Evolutionary conservation across 2,888 invertebrate species (phyloP), one percentile per base, ranked within the genome.

Genomic region (Phyto melanocephala): DNA sequence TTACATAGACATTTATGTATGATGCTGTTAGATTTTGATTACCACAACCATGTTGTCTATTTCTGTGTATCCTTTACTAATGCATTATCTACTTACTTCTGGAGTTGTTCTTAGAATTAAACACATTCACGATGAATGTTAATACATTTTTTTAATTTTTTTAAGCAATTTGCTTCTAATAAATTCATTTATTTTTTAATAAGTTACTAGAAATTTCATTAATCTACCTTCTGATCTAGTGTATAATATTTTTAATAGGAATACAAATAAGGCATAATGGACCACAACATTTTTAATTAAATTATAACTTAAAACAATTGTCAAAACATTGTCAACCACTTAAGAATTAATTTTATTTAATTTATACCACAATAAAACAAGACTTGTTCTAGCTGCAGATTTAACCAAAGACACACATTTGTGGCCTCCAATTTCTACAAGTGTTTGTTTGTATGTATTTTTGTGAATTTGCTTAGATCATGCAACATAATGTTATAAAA

Each of bases 381-480:
- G 28, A 28, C 6, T 28, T 28, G 28, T 28, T 28, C 6, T 28
- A 28, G 6, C 28, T 28, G 6, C 3, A 28, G 28, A 8, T 17
- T 56, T 54, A 45, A 60, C 7, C 22, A 35, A 33, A 52, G 1
- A 8, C 20, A n/a, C 17, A 20, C 24, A 50, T 24, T 17, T 35
- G 17, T 2, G 40, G 11, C 4, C 11, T 50, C 15, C 13, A 72
- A 52, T 50, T 35, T 40, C 50, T 50, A 60, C 50, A 35, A 40
- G 24, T 54, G 42, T 42, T 13, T 37, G 20, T 37, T 2, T 17
- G 10, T 47, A 2, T 20, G 11, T 22, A 35, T 50, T 28, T 10
- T 15, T 42, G 65, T 42, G 35, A 68, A 67, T 65, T 65, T 47
- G n/a, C 7, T 58, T n/a, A 52, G 37, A 71, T 71, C 70, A 81